phyloP scores from a whole-genome alignment of 2,797 vertebrate genomes.

The Enteromius afrohamiltoni region DNA sequence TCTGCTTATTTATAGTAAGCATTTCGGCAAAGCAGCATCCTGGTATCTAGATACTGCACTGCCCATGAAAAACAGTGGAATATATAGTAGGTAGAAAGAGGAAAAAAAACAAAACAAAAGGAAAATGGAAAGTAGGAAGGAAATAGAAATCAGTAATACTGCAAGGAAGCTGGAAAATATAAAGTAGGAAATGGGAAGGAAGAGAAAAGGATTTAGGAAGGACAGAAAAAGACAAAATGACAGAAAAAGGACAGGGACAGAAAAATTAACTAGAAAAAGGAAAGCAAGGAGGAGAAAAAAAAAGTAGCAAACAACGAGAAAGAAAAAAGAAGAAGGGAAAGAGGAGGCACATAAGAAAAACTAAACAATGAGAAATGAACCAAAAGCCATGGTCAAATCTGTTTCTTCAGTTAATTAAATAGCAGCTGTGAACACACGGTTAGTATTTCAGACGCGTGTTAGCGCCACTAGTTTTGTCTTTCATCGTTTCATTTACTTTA shows the following conservation, averaged over 20 bases:
- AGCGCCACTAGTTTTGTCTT: not conserved
- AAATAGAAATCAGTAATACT: not conserved
- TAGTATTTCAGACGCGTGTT: not conserved
- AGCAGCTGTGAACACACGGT: not conserved
- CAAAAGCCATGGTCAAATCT: not conserved
- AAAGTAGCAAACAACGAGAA: not conserved
- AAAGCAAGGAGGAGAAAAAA: too few relatives aligned
- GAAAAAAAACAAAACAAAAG: not conserved
- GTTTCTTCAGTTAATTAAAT: not conserved
- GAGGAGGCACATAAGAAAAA: not conserved
- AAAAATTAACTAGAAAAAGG: too few relatives aligned
- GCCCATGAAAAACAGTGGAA: not conserved
- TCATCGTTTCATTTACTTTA: not conserved
- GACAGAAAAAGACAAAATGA: not conserved
- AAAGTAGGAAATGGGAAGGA: not conserved
- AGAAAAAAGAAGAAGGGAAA: not conserved
- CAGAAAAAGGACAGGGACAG: not conserved
- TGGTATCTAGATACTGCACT: not conserved
- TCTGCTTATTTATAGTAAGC: not conserved
- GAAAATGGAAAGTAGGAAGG: not conserved
- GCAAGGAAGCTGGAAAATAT: not conserved
- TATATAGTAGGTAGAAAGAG: not conserved
- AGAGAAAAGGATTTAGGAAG: not conserved
- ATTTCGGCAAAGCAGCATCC: not conserved
- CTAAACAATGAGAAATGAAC: not conserved